These are phyloP conservation scores for Caenorhabditis auriculariae DNA, from an alignment of 2,888 invertebrate species.

Conservation along the genomic window DNA sequence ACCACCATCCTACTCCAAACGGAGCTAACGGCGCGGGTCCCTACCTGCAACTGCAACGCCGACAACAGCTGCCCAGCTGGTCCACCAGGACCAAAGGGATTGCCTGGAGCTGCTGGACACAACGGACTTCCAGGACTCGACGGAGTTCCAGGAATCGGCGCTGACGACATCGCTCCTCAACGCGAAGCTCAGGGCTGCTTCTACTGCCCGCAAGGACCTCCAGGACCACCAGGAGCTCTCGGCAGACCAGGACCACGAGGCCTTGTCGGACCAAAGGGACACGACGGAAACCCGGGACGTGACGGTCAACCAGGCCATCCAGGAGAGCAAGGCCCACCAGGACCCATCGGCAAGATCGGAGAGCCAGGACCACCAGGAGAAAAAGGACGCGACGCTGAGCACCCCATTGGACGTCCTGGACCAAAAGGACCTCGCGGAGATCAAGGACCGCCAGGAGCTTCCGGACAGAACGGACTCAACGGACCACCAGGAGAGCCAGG, in stretches of 20 bases:
- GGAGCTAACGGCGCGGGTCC: slow-evolving; percentile 41
- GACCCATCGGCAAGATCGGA: slow-evolving; percentile 57
- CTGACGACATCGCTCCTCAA: slow-evolving; percentile 58
- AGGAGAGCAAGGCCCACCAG: slow-evolving; percentile 55
- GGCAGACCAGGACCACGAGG: slow-evolving; percentile 59
- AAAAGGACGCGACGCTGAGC: slow-evolving; percentile 60
- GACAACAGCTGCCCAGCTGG: slow-evolving; percentile 60
- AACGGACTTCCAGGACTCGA: slow-evolving; percentile 56
- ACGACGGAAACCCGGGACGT: slow-evolving; percentile 54
- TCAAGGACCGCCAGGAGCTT: slow-evolving; percentile 54
- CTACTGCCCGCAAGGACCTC: slow-evolving; percentile 60
- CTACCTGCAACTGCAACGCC: slow-evolving; percentile 39
- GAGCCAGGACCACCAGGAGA: slow-evolving; percentile 60
- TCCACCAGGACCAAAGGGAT: slow-evolving; percentile 56
- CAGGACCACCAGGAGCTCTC: slow-evolving; percentile 56
- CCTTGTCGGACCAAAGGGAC: slow-evolving; percentile 54
- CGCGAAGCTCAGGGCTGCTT: slow-evolving; percentile 54
- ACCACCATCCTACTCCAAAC: slow-evolving; percentile 33
- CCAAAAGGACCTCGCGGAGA: slow-evolving; percentile 57
- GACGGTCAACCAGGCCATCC: slow-evolving; percentile 58
- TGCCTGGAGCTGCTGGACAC: slow-evolving; percentile 50
- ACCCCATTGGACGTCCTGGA: slow-evolving; percentile 60
- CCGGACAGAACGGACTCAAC: slow-evolving; percentile 54
- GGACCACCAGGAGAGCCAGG: slow-evolving; percentile 58
- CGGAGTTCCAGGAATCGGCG: slow-evolving; percentile 53